Base-by-base conservation (phyloP, 2,113 vertebrate genomes). In the Channa argus region DNA sequence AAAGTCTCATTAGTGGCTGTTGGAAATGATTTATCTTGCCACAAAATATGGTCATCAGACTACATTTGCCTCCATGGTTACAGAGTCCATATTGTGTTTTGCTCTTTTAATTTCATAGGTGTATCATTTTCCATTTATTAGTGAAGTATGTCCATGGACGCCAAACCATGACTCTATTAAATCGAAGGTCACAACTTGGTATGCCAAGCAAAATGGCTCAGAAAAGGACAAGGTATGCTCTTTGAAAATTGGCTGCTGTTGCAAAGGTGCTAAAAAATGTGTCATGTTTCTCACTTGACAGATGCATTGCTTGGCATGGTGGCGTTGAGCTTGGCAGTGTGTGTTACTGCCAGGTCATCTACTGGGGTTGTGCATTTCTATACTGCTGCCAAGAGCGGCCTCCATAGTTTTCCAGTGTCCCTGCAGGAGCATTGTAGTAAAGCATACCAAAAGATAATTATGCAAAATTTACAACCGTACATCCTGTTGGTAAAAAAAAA, bases 221-320 rank as follows among this genome's bases (percentile, higher is more conserved):
- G 82, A 83, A 90, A 88, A 82, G 84, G 85, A 94, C 88, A 89
- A 84, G 85, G 82, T 88, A 90, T 83, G 86, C 83, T 87, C 87
- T 93, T 84, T 88, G 69, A 83, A 86, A 89, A 89, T 86, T 92
- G 89, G 88, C 88, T 72, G 80, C 75, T 74, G 79, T 76, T 52
- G 80, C 83, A 91, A 92, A 93, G 89, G 92, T 92, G 86, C 66
- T 87, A 88, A 91, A 90, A 94, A 93, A 92, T 89, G 87, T 92
- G 91, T 84, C 88, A 86, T 91, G 86, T 90, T 94, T 93, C 90
- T 92, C 90, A 92, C 91, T 93, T 88, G 91, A 94, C 93, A 95
- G 93, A 94, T 94, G 93, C 93, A 91, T 86, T 79, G 83, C 90
- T 91, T 94, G 92, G 94, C 92, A 92, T 92, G 90, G 78, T 68